Conservation (phyloP, 1,140 invertebrate species). For the Neodiprion virginianus region DNA sequence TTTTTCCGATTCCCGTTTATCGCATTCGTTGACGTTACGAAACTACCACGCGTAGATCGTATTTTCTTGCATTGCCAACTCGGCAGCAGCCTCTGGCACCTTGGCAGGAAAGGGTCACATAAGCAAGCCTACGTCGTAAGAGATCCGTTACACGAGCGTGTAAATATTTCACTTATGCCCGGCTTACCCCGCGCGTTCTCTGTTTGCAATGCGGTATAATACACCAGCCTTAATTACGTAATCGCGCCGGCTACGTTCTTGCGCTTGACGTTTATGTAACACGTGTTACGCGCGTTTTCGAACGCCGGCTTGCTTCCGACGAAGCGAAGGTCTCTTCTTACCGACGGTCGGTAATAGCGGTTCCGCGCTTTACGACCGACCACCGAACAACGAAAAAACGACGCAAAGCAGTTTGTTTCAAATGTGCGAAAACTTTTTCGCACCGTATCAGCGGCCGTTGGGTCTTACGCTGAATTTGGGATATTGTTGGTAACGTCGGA, state of each 20-base stretch:
- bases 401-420: neutral
- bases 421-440: neutral
- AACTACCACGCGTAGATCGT: no score
- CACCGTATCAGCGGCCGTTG: neutral
- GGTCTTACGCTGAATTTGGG: no score
- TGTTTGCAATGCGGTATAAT: conserved; percentile 15
- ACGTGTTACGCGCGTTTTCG: conserved; percentile 17
- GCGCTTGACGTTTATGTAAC: conserved; percentile 47
- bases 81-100: neutral
- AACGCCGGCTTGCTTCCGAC: conserved; percentile 33
- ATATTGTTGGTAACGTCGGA: no score
- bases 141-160: conserved; percentile 49
- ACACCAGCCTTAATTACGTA: conserved; percentile 45
- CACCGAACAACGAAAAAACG: neutral
- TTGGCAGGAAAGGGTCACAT: neutral
- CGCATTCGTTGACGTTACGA: no score
- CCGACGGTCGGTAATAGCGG: neutral
- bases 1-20: no score
- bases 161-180: conserved; percentile 53
- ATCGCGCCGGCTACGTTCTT: conserved; percentile 21
- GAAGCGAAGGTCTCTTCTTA: conserved; percentile 18
- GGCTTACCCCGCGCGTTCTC: conserved; percentile 13
- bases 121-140: conserved; percentile 31
- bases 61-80: no score
- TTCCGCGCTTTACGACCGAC: neutral